Evolutionary conservation across 2,888 invertebrate genomes (phyloP).

Genomic region (Leptinotarsa peninsularis): DNA sequence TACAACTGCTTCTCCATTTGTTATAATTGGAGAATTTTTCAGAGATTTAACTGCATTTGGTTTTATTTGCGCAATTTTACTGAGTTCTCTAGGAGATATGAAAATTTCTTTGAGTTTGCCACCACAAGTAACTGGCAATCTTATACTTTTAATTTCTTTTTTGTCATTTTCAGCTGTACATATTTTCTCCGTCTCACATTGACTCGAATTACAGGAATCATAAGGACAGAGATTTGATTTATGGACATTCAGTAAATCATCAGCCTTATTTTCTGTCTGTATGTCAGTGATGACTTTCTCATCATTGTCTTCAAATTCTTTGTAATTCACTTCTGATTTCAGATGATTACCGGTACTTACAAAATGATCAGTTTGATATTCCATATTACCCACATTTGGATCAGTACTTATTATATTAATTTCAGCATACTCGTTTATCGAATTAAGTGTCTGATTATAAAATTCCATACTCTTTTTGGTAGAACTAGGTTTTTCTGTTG

Average conservation of each 20-base stretch:
- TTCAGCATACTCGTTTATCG: no score
- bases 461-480: not conserved
- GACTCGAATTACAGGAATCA: not conserved
- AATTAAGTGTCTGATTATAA: not conserved
- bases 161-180: not conserved
- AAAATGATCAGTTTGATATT: not conserved
- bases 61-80: constrained; percentile 24
- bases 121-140: constrained; percentile 28
- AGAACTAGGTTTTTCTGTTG: not conserved
- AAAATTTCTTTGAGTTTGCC: constrained; percentile 33
- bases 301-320: not conserved
- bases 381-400: not conserved
- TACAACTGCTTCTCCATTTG: not conserved
- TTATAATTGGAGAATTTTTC: not conserved
- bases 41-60: constrained; percentile 17
- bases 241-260: not conserved
- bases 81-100: constrained; percentile 30
- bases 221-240: not conserved
- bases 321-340: not conserved
- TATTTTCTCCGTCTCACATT: not conserved
- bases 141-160: constrained; percentile 20
- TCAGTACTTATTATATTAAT: no score
- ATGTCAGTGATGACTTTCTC: not conserved
- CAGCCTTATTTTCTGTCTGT: not conserved
- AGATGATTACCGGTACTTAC: constrained; percentile 2